These are phyloP conservation scores for Burhinus oedicnemus DNA, from an alignment of 2,113 vertebrate species.

Conservation along the genomic window DNA sequence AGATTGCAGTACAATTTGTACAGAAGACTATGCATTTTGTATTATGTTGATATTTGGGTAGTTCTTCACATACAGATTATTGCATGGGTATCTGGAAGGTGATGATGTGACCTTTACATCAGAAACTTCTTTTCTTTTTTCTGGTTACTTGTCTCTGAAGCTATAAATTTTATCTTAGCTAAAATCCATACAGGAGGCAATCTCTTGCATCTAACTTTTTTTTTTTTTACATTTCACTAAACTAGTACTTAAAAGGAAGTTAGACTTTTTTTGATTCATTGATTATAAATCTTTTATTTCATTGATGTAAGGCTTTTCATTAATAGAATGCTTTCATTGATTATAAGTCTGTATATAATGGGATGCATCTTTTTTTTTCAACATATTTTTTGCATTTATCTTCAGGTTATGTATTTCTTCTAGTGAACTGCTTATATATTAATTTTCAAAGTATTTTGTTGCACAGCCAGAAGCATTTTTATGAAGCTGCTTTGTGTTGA, in stretches of 20 bases:
- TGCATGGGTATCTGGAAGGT: background rate
- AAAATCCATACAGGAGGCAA: background rate
- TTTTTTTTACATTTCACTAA: too few relatives aligned
- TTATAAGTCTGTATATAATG: background rate
- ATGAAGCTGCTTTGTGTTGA: background rate
- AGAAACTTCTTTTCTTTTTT: background rate
- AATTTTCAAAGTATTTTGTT: background rate
- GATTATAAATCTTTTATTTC: background rate
- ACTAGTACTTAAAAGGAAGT: background rate
- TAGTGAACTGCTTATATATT: background rate
- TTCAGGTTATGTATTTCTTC: background rate
- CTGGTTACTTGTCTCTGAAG: background rate
- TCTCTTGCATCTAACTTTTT: background rate
- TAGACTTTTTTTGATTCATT: background rate
- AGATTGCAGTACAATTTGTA: background rate
- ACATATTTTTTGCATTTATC: background rate
- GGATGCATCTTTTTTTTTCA: background rate
- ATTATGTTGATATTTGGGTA: background rate
- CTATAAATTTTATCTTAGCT: background rate
- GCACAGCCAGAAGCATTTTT: background rate
- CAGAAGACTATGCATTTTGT: background rate
- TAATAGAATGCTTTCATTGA: background rate
- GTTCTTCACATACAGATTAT: background rate
- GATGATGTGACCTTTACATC: background rate
- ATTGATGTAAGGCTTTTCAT: background rate